phyloP scores from a whole-genome alignment of 2,888 invertebrate genomes.

The Torymus tubicola region DNA sequence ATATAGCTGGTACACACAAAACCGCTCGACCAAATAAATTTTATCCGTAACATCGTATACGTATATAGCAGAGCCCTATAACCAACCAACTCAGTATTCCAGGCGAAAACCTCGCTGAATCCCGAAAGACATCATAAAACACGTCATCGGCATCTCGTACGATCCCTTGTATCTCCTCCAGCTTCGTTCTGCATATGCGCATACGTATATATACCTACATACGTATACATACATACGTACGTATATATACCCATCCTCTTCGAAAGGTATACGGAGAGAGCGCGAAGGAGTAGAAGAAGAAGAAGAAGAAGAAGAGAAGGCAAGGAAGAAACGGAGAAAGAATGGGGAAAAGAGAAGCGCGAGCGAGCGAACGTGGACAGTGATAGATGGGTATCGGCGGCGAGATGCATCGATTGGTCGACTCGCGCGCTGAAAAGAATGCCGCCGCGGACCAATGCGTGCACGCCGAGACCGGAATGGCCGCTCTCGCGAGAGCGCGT shows the following conservation, averaged over 20 bases:
- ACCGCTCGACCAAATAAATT: too few relatives aligned
- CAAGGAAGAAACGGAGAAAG: conserved; percentile 58
- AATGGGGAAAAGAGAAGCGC: conserved; percentile 61
- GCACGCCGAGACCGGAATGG: conserved; percentile 74
- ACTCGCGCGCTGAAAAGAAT: conserved; percentile 75
- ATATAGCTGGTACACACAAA: too few relatives aligned
- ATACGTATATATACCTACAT: too few relatives aligned
- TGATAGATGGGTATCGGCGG: conserved; percentile 76
- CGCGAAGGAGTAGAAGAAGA: conserved; percentile 46
- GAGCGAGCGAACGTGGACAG: conserved; percentile 67
- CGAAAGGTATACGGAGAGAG: background rate
- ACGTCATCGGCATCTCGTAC: too few relatives aligned
- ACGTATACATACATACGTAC: background rate
- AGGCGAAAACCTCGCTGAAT: too few relatives aligned
- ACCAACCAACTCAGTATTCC: background rate
- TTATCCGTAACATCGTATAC: too few relatives aligned
- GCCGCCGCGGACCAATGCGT: conserved; percentile 74
- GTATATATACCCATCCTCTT: background rate
- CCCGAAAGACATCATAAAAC: too few relatives aligned
- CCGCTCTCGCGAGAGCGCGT: conserved; percentile 61
- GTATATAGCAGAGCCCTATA: too few relatives aligned
- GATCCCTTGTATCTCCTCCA: too few relatives aligned
- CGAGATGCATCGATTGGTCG: conserved; percentile 77
- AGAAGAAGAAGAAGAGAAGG: conserved; percentile 57
- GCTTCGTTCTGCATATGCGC: too few relatives aligned